phyloP scores from a whole-genome alignment of 2,797 vertebrate genomes.

The Telmatherina bonti region DNA sequence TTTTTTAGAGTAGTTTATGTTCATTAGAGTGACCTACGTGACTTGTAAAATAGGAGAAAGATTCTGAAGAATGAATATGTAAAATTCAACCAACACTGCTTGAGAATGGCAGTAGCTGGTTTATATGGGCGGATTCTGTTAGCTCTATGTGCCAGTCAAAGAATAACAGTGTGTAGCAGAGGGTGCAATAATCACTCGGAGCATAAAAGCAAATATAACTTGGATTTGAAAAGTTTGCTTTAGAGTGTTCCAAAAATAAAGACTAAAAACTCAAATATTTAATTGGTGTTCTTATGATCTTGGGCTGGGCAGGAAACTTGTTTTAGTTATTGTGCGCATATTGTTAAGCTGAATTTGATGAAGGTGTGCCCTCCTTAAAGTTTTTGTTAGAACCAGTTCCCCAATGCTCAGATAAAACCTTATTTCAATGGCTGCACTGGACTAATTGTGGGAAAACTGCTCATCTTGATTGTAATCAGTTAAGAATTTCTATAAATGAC shows the following conservation, averaged over 20 bases:
- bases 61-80: neutral
- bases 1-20: constrained; percentile 2
- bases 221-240: constrained; percentile 34
- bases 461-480: neutral
- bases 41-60: constrained; percentile 30
- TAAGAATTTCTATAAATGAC: neutral
- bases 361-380: constrained; percentile 36
- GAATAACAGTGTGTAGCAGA: constrained; percentile 3
- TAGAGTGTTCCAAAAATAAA: constrained; percentile 5
- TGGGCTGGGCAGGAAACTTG: constrained; percentile 25
- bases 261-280: constrained; percentile 60
- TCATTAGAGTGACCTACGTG: neutral
- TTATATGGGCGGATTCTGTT: constrained; percentile 26
- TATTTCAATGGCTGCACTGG: constrained; percentile 20
- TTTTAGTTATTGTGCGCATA: constrained; percentile 7
- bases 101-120: neutral
- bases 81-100: constrained; percentile 29
- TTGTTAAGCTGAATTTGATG: constrained; percentile 23
- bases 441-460: neutral
- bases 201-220: constrained; percentile 48
- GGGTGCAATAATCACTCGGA: neutral
- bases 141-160: constrained; percentile 35
- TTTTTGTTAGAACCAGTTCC: constrained; percentile 1
- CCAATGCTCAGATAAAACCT: neutral
- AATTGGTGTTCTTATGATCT: constrained; percentile 9